Evolutionary conservation across 2,797 vertebrate genomes (phyloP).

Genomic region (Sandelia bainsii): DNA sequence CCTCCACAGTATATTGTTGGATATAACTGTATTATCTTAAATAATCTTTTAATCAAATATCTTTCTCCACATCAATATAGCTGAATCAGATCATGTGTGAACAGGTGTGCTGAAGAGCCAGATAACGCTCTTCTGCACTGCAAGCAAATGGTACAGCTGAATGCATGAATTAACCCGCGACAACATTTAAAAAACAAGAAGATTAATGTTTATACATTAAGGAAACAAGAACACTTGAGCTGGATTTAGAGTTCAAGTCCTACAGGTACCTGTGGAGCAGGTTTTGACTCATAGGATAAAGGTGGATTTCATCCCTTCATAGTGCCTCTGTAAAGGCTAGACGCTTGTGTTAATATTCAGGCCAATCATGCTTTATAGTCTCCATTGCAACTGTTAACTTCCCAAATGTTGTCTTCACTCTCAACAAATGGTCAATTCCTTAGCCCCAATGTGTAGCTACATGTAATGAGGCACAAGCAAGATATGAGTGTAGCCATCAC

Average conservation of each 20-base stretch:
- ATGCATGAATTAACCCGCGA: constrained; percentile 1
- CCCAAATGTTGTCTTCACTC: background rate
- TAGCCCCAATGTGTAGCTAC: background rate
- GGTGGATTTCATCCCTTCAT: background rate
- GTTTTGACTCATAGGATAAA: background rate
- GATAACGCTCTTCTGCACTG: constrained; percentile 6
- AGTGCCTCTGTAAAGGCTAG: background rate
- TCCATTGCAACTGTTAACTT: background rate
- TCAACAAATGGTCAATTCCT: background rate
- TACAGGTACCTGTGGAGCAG: background rate
- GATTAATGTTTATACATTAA: constrained; percentile 20
- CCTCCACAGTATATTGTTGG: background rate
- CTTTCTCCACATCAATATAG: constrained; percentile 14
- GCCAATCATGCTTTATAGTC: background rate
- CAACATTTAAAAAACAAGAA: constrained; percentile 11
- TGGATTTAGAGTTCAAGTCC: background rate
- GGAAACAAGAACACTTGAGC: constrained; percentile 25
- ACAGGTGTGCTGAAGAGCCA: background rate
- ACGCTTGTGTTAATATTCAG: background rate
- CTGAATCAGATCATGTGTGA: constrained; percentile 11
- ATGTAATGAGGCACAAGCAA: background rate
- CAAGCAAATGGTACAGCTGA: constrained; percentile 8
- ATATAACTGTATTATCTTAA: too few species aligned
- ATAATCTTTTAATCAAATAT: background rate
- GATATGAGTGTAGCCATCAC: too few species aligned